phyloP scores from a whole-genome alignment of 1,140 invertebrate species.

The Halesus radiatus region DNA sequence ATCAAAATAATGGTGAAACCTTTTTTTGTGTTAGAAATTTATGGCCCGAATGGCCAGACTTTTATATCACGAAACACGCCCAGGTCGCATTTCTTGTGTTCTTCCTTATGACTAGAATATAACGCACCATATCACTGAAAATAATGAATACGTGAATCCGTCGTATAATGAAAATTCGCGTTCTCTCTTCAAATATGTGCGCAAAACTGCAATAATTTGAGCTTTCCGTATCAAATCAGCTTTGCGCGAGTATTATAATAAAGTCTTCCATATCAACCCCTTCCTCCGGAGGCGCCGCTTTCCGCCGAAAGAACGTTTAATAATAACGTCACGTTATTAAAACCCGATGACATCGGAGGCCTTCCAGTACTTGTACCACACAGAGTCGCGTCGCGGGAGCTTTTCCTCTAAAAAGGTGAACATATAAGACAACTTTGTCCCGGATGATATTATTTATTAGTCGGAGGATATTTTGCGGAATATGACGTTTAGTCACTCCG shows the following conservation, averaged over 20 bases:
- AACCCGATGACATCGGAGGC: slow-evolving; percentile 42
- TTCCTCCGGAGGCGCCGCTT: neutral
- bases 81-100: no score
- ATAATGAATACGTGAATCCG: no score
- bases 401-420: neutral
- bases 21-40: no score
- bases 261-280: neutral
- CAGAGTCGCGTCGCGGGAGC: neutral
- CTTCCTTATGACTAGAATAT: no score
- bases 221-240: slow-evolving; percentile 21
- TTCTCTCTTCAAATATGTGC: no score
- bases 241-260: slow-evolving; percentile 5
- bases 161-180: no score
- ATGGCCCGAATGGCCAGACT: no score
- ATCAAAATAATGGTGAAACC: no score
- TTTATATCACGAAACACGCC: no score
- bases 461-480: neutral
- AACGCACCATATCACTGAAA: no score
- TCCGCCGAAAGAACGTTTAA: slow-evolving; percentile 36
- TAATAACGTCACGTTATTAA: slow-evolving; percentile 50
- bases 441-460: slow-evolving; percentile 17
- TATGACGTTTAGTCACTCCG: slow-evolving; percentile 14
- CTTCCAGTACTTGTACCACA: no score
- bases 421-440: slow-evolving; percentile 37
- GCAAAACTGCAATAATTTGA: neutral